phyloP scores from a whole-genome alignment of 2,888 invertebrate species.

The Scaptomyza reducta region DNA sequence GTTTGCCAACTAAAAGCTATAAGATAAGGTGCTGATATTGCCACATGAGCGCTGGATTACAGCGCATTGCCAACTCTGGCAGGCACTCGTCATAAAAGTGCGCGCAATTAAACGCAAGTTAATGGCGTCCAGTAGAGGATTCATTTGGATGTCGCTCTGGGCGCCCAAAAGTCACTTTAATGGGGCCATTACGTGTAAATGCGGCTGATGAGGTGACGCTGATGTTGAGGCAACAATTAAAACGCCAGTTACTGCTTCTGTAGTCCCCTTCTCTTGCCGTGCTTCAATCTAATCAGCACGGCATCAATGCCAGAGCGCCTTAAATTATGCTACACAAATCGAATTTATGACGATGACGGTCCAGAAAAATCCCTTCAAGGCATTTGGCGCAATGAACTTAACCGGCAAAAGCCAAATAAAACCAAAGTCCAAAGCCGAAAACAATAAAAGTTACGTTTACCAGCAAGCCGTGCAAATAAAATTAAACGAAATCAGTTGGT shows the following conservation, averaged over 20 bases:
- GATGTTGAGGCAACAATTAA: slow-evolving; percentile 70
- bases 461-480: slow-evolving; percentile 70
- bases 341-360: slow-evolving; percentile 67
- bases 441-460: slow-evolving; percentile 77
- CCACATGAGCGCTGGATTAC: slow-evolving; percentile 70
- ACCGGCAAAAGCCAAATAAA: slow-evolving; percentile 53
- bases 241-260: slow-evolving; percentile 43
- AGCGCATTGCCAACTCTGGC: slow-evolving; percentile 33
- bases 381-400: slow-evolving; percentile 60
- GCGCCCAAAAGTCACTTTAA: slow-evolving; percentile 69
- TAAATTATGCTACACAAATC: slow-evolving; percentile 77
- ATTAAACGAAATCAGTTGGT: slow-evolving; percentile 73
- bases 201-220: slow-evolving; percentile 79
- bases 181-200: slow-evolving; percentile 78
- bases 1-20: slow-evolving; percentile 44
- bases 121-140: slow-evolving; percentile 67
- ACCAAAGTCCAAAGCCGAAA: slow-evolving; percentile 76
- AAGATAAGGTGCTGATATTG: slow-evolving; percentile 60
- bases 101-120: slow-evolving; percentile 76
- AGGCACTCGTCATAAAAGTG: slow-evolving; percentile 76
- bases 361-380: slow-evolving; percentile 27
- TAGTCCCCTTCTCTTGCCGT: slow-evolving; percentile 28
- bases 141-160: slow-evolving; percentile 37
- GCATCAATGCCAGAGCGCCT: slow-evolving; percentile 64
- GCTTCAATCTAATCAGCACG: slow-evolving; percentile 73